Conservation (phyloP, 2,113 vertebrate species). For the Boleophthalmus pectinirostris region DNA sequence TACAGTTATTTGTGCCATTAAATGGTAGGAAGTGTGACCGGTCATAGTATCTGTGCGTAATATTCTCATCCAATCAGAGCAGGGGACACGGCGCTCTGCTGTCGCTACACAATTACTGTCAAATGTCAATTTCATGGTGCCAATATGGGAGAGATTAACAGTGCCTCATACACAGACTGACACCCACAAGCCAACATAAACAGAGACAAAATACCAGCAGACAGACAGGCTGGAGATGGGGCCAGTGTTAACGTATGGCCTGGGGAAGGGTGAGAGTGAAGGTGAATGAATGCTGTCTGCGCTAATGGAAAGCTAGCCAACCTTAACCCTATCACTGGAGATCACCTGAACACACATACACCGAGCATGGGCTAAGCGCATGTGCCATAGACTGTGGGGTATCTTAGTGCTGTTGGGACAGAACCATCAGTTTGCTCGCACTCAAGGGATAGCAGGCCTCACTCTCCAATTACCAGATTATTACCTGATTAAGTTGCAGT, state of each 20-base stretch:
- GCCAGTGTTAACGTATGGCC: slow-evolving; percentile 65
- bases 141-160: slow-evolving; percentile 85
- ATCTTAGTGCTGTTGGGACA: neutral
- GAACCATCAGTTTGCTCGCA: slow-evolving; percentile 6
- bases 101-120: slow-evolving; percentile 88
- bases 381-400: neutral
- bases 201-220: slow-evolving; percentile 30
- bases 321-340: slow-evolving; percentile 60
- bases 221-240: slow-evolving; percentile 34
- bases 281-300: slow-evolving; percentile 66
- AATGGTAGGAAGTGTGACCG: slow-evolving; percentile 56
- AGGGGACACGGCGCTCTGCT: slow-evolving; percentile 72
- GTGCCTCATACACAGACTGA: slow-evolving; percentile 24
- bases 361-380: slow-evolving; percentile 43
- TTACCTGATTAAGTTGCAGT: neutral
- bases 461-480: neutral
- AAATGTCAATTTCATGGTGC: slow-evolving; percentile 94
- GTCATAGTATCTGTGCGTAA: slow-evolving; percentile 70
- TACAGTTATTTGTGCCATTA: slow-evolving; percentile 40
- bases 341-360: slow-evolving; percentile 51
- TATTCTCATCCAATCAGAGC: slow-evolving; percentile 79
- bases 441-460: slow-evolving; percentile 4
- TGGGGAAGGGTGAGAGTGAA: slow-evolving; percentile 70
- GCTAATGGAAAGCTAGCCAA: slow-evolving; percentile 67
- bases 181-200: slow-evolving; percentile 7